phyloP scores from a whole-genome alignment of 2,797 vertebrate genomes.

The Trachops cirrhosus region DNA sequence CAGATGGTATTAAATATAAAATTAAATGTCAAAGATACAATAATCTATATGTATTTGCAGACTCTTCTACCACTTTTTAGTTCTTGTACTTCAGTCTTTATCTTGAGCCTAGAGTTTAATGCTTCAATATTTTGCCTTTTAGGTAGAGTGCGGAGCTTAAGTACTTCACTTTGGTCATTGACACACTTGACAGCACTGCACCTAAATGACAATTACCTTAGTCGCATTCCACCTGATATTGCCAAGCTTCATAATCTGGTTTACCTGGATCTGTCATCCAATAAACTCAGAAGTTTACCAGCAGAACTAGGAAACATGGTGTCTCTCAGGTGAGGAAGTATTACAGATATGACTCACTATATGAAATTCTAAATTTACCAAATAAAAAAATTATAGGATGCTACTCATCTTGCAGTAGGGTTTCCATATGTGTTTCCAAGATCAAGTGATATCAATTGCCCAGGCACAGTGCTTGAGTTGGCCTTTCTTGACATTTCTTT shows the following conservation, averaged over 20 bases:
- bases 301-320: slow-evolving; percentile 99
- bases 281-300: slow-evolving; percentile 99
- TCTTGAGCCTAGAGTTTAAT: background rate
- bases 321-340: slow-evolving; percentile 94
- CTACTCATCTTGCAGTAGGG: background rate
- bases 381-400: background rate
- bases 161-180: slow-evolving; percentile 95
- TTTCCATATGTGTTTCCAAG: slow-evolving; percentile 18
- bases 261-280: slow-evolving; percentile 99
- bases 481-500: background rate
- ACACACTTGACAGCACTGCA: slow-evolving; percentile 99
- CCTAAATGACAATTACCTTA: slow-evolving; percentile 98
- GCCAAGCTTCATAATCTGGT: slow-evolving; percentile 98
- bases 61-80: background rate
- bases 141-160: slow-evolving; percentile 97
- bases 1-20: background rate
- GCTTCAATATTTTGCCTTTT: slow-evolving; percentile 65
- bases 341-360: background rate
- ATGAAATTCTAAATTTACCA: slow-evolving; percentile 41
- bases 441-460: background rate
- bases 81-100: background rate
- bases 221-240: slow-evolving; percentile 98
- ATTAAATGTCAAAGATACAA: background rate
- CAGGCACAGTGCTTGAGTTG: slow-evolving; percentile 1
- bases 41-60: background rate